phyloP scores from a whole-genome alignment of 2,888 invertebrate genomes.

The Leucophenga maculata region DNA sequence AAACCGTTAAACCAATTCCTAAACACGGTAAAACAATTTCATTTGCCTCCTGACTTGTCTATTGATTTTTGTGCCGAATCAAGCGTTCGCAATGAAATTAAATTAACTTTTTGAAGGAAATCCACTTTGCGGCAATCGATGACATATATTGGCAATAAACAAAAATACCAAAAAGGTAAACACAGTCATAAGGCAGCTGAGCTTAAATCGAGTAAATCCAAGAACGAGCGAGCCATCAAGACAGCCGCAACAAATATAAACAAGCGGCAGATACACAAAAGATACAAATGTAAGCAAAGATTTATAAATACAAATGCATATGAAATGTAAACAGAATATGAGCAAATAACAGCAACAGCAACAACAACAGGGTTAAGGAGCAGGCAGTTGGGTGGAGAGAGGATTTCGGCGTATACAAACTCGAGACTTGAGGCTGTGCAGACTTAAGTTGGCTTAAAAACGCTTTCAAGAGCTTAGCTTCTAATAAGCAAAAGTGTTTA shows the following conservation, averaged over 20 bases:
- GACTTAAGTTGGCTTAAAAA: conserved; percentile 42
- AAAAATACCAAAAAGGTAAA: conserved; percentile 12
- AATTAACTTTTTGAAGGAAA: conserved; percentile 22
- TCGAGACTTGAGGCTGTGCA: neutral
- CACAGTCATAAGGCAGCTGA: neutral
- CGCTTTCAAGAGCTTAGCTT: conserved; percentile 50
- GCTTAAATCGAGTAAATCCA: neutral
- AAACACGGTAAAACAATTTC: no score
- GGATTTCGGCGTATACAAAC: no score
- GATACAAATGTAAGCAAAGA: neutral
- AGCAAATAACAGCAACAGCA: neutral
- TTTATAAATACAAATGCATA: neutral
- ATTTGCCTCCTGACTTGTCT: no score
- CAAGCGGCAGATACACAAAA: neutral
- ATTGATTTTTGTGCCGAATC: neutral
- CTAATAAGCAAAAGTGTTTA: conserved; percentile 10
- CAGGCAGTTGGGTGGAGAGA: neutral
- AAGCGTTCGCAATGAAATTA: conserved; percentile 4
- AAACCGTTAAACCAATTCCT: no score
- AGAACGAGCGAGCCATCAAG: neutral
- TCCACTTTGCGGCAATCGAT: conserved; percentile 20
- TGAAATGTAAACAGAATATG: neutral
- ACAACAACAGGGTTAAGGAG: neutral
- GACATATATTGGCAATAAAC: conserved; percentile 22
- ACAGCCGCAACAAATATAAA: neutral